Conservation (phyloP, 2,113 vertebrate species). For the Actinemys pallida region DNA sequence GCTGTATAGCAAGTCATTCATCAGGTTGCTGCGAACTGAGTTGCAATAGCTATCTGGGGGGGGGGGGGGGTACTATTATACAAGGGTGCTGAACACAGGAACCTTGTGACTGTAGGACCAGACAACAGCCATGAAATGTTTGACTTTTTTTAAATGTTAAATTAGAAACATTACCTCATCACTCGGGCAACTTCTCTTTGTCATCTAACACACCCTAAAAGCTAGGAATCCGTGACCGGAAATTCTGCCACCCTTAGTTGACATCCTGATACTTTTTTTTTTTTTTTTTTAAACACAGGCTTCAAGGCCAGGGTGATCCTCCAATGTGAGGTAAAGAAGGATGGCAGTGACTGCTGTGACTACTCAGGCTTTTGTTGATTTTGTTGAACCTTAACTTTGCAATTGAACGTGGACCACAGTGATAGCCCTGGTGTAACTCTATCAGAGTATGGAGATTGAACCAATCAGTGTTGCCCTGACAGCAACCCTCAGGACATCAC, state of each 20-base stretch:
- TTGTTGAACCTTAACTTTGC: neutral
- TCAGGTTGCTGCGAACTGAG: neutral
- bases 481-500: neutral
- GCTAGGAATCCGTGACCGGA: neutral
- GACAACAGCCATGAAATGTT: neutral
- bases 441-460: neutral
- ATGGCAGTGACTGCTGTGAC: neutral
- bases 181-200: neutral
- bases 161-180: neutral
- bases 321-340: neutral
- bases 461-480: neutral
- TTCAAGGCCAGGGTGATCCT: neutral
- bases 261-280: neutral
- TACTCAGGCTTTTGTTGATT: neutral
- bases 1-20: neutral
- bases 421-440: neutral
- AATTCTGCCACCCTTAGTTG: neutral
- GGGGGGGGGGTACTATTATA: neutral
- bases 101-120: accelerated
- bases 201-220: neutral
- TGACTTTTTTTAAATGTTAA: neutral
- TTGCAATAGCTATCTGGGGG: neutral
- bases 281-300: neutral
- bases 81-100: accelerated
- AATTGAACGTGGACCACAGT: neutral